Evolutionary conservation across 1,140 invertebrate species (phyloP).

Genomic region (Ooceraea biroi): DNA sequence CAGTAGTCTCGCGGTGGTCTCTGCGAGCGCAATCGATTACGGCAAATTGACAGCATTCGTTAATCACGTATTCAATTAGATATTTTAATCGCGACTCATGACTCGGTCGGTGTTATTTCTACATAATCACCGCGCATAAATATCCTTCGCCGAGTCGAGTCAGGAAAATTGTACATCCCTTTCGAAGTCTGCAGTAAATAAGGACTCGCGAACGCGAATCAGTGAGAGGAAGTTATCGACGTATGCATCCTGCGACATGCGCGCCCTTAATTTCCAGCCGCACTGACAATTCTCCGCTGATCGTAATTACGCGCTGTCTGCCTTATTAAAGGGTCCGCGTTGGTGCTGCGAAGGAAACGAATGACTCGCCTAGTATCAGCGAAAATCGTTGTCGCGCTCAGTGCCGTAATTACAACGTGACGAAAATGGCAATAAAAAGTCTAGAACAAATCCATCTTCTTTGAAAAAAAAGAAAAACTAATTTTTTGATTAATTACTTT

Average conservation of each 20-base stretch:
- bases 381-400: slow-evolving; percentile 44
- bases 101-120: slow-evolving; percentile 40
- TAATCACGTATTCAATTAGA: slow-evolving; percentile 58
- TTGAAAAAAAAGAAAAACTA: not conserved
- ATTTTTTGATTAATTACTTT: not conserved
- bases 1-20: slow-evolving; percentile 26
- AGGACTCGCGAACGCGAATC: slow-evolving; percentile 21
- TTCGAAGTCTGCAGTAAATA: slow-evolving; percentile 19
- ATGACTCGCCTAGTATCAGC: slow-evolving; percentile 26
- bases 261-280: slow-evolving; percentile 18
- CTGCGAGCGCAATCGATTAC: slow-evolving; percentile 27
- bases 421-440: not conserved
- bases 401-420: slow-evolving; percentile 11
- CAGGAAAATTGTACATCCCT: slow-evolving; percentile 39
- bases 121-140: slow-evolving; percentile 51
- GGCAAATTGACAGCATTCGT: slow-evolving; percentile 49
- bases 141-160: slow-evolving; percentile 32
- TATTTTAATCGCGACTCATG: slow-evolving; percentile 52
- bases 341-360: slow-evolving; percentile 49
- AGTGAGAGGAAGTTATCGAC: slow-evolving; percentile 48
- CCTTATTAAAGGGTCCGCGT: slow-evolving; percentile 53
- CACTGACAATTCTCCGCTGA: slow-evolving; percentile 46
- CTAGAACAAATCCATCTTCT: not conserved
- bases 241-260: slow-evolving; percentile 44
- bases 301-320: slow-evolving; percentile 54